Base-by-base conservation (phyloP, 2,113 vertebrate genomes). In the Leptodactylus fuscus region DNA sequence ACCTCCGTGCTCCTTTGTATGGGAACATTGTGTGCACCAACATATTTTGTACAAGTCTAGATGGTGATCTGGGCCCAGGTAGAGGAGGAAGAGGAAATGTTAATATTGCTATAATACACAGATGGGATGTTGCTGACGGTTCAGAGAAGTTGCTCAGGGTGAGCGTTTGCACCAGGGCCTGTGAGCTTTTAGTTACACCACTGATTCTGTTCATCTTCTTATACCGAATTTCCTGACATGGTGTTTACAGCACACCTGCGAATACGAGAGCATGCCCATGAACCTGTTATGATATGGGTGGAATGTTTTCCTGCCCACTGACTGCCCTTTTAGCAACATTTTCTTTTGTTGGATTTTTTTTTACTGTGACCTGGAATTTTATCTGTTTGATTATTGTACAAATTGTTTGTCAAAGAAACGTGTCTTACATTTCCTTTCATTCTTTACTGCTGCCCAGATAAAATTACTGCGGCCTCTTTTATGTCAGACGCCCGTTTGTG, bases 381-480 rank as follows among this genome's bases (percentile, higher is more conserved):
- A 71, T 18, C 29, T 24, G 15, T 53, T 38, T 82, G 65, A 51
- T 38, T 53, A n/a, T 49, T n/a, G 46, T 34, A 81, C 60, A 69
- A 70, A 82, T 70, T 11, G 38, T 70, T 82, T 82, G 44, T 36
- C 29, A 53, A 82, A 82, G 65, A 24, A 53, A 71, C 1, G 46
- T 82, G 81, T 82, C 48, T 71, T 27, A 29, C 69, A 24, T 82
- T 81, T 81, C 80, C 11, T 44, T 27, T 82, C 48, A 38, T 34
- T 55, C 67, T 8, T 51, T 71, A 5, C 24, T 73, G 32, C 29
- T 27, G 8, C 16, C 36, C 48, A 18, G 65, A 71, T 82, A 53
- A 82, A 24, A 70, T 82, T 82, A 82, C 81, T 34, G 15, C 12
- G 44, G 65, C 29, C 48, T 82, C 81, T 73, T 53, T 81, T 81